phyloP scores from a whole-genome alignment of 2,797 vertebrate species.

The Brachyalestes nurse region DNA sequence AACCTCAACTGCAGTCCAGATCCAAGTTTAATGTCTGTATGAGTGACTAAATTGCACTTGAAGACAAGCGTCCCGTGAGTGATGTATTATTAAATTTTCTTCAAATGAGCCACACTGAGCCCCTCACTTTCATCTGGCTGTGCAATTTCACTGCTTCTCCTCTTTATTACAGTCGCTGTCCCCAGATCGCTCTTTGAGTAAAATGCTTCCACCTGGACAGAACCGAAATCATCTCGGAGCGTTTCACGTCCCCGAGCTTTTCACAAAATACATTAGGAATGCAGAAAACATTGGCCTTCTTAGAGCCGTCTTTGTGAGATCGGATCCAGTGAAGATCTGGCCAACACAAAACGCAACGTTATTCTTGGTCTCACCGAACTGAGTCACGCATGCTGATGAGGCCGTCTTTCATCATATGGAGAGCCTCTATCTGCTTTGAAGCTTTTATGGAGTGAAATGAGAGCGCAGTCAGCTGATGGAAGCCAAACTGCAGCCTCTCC shows the following conservation, averaged over 20 bases:
- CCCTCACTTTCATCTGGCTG: not conserved
- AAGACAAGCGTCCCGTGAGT: not conserved
- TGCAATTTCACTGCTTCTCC: not conserved
- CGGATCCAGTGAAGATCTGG: not conserved
- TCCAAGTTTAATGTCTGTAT: not conserved
- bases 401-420: not conserved
- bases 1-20: not conserved
- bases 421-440: not conserved
- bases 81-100: not conserved
- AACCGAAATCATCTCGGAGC: not conserved
- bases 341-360: not conserved
- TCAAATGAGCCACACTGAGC: conserved; percentile 1
- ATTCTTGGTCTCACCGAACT: not conserved
- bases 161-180: not conserved
- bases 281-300: not conserved
- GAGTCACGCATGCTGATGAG: not conserved
- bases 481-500: not conserved
- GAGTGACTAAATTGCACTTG: not conserved
- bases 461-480: not conserved
- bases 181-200: not conserved
- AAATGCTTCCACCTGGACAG: not conserved
- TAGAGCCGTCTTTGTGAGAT: not conserved
- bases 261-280: not conserved
- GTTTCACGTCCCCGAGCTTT: not conserved
- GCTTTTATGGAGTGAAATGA: not conserved